Evolutionary conservation across 2,113 vertebrate species (phyloP).

Genomic region (Rhinolophus ferrumequinum): DNA sequence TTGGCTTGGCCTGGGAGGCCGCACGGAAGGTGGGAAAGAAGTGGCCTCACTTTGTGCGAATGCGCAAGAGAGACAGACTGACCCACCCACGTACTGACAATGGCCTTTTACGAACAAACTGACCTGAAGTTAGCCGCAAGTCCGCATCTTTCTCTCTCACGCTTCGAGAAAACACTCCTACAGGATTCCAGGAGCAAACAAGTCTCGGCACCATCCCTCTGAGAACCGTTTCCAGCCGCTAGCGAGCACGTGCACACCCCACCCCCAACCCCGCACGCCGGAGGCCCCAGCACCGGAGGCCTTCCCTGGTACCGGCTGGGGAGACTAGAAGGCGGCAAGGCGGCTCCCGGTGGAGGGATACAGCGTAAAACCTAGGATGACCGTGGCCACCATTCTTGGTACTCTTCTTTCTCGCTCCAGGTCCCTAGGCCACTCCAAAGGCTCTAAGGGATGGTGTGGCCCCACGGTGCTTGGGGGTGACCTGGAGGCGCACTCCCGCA

Average conservation of each 20-base stretch:
- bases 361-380: not conserved
- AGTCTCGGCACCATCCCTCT: not conserved
- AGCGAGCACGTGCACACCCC: not conserved
- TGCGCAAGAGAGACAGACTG: not conserved
- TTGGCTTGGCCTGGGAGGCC: not conserved
- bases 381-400: not conserved
- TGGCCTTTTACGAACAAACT: not conserved
- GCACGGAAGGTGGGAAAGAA: not conserved
- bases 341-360: not conserved
- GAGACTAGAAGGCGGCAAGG: not conserved
- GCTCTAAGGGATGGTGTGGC: not conserved
- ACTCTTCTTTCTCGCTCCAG: not conserved
- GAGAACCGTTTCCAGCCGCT: not conserved
- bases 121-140: slow-evolving; percentile 51
- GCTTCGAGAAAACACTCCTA: not conserved
- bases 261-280: not conserved
- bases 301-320: rapidly evolving
- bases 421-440: not conserved
- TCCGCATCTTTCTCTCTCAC: slow-evolving; percentile 8
- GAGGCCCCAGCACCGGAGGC: not conserved
- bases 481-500: rapidly evolving
- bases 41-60: not conserved
- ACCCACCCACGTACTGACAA: not conserved
- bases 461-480: not conserved
- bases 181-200: not conserved